Conservation (phyloP, 2,797 vertebrate species). For the Sebastes itinus region DNA sequence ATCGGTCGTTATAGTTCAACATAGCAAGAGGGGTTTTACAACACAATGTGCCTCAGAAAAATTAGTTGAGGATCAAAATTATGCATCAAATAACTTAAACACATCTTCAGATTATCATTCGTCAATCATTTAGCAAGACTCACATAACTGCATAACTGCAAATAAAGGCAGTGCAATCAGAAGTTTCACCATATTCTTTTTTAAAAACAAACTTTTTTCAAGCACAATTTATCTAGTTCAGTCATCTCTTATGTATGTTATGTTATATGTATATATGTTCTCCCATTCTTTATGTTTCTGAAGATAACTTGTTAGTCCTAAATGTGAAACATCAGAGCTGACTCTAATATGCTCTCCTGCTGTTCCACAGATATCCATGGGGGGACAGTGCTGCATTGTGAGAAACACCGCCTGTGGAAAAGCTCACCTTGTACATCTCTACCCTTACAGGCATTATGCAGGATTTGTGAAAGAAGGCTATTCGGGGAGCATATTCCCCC, state of each 20-base stretch:
- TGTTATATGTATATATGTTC: background rate
- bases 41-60: background rate
- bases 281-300: background rate
- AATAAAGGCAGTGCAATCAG: background rate
- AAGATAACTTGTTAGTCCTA: background rate
- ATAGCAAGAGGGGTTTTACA: background rate
- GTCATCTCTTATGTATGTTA: background rate
- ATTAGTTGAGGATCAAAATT: background rate
- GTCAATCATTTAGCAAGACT: background rate
- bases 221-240: background rate
- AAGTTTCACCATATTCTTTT: background rate
- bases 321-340: background rate
- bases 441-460: background rate
- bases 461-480: conserved; percentile 55
- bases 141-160: background rate
- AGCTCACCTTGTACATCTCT: conserved; percentile 1
- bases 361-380: conserved; percentile 35
- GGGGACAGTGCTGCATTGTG: conserved; percentile 72
- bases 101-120: too few relatives aligned
- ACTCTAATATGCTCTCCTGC: background rate
- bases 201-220: background rate
- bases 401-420: background rate
- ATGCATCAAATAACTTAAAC: too few relatives aligned
- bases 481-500: conserved; percentile 32
- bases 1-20: background rate